Percentiles rank a stretch among this genome's conserved stretches.
Evolutionary conservation across 2,113 vertebrate species (phyloP).

Genomic region (Chaetura pelagica): DNA sequence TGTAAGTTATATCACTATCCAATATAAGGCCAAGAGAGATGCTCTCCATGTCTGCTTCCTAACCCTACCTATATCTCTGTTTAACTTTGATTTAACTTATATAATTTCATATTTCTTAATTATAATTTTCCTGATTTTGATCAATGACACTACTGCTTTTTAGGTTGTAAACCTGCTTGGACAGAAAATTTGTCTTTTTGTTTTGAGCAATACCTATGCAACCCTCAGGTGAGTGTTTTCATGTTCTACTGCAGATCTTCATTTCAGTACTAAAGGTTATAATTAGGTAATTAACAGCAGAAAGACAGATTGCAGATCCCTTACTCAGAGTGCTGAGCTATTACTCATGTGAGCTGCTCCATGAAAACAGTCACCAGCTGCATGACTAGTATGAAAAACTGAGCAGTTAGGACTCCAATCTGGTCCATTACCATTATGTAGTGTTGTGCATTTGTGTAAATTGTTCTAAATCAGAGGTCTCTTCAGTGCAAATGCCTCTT

Average conservation of each 20-base stretch:
- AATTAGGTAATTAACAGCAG: slow-evolving; percentile 13
- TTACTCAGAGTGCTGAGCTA: slow-evolving; percentile 36
- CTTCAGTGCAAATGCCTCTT: background rate
- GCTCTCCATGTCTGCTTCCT: background rate
- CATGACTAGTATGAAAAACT: background rate
- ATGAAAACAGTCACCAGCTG: background rate
- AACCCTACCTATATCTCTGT: background rate
- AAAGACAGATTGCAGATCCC: background rate
- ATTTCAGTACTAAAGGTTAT: background rate
- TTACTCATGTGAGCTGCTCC: slow-evolving; percentile 17
- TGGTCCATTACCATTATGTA: background rate
- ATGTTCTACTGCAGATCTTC: background rate
- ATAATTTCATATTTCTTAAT: background rate
- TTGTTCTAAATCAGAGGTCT: background rate
- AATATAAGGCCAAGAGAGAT: background rate
- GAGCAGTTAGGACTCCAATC: slow-evolving; percentile 19
- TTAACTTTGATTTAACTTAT: background rate
- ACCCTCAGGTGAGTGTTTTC: background rate
- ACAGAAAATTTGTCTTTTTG: background rate
- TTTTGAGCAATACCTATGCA: background rate
- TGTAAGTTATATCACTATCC: background rate
- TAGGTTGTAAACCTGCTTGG: background rate
- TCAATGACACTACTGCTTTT: background rate
- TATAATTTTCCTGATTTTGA: background rate
- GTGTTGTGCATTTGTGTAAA: background rate